Base-by-base conservation (phyloP, 2,797 vertebrate species). In the Champsocephalus esox region DNA sequence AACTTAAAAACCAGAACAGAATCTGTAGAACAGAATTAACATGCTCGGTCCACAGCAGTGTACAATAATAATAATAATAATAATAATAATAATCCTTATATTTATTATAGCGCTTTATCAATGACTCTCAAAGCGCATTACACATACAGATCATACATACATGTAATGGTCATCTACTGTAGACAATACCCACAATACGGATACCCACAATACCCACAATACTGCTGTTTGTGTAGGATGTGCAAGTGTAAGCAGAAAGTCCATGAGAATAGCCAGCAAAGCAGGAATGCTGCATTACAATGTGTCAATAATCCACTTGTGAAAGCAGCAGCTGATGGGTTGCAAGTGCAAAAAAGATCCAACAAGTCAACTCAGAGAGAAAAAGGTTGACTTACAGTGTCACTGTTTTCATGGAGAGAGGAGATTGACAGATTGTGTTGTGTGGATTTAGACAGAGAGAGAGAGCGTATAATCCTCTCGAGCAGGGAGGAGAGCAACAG, bases 351-450 rank as follows among this genome's bases (percentile, higher is more conserved):
- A 59, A 59, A 81, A 79, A 78, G 48, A 81, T 24, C 0, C 56
- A 70, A 3, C 59, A 73, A 45, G 65, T 69, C 50, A 49, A 49
- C 21, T 17, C 3, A 16, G 21, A 58, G 21, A 44, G 45, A 17
- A 66, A 57, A 60, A 14, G 11, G 38, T 45, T 34, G 28, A 14
- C 0, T 11, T 32, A 21, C 21, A 16, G 70, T 44, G 55, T 52
- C 4, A 16, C 49, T 60, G 72, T 71, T 82, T 79, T 75, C 34
- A 73, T 52, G 9, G 3, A 66, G 70, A 59, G 45, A 69, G 50
- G 45, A 83, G 77, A 64, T 38, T 32, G 79, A 87, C 86, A 92
- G 92, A 89, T 89, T 90, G 87, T 84, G 83, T 80, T 84, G 83
- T 60, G 80, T 78, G 75, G 87, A 90, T 54, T 91, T 81, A 87